Evolutionary conservation across 2,888 invertebrate species (phyloP), one percentile per base, ranked within the genome.

Genomic region (Atrina japonica): DNA sequence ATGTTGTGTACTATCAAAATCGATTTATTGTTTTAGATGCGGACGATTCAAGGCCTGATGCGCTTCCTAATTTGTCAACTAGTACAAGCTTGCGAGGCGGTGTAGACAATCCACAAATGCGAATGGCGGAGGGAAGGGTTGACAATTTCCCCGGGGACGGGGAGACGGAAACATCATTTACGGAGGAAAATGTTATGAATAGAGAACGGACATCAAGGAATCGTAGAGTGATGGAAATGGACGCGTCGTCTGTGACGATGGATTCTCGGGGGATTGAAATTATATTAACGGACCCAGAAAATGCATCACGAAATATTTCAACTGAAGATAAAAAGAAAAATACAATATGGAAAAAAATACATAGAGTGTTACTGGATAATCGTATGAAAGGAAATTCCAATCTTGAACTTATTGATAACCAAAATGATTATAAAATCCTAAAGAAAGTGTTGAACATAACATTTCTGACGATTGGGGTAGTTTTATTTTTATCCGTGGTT

Each of bases 391-490:
- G 78, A 9, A 66, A 69, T 35, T 64, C 72, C 7, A 75, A 85
- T 70, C 70, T 71, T 27, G 77, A 80, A 50, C 60, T 73, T n/a
- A 58, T 80, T 49, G 76, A 77, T 23, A 78, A 82, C 25, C 83
- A 79, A 0, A 81, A 82, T 66, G 81, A 83, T 43, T 78, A 87
- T 73, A 68, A 75, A 9, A 71, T 84, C 16, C 72, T 88, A 41
- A 88, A 87, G 70, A 81, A 83, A 60, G 80, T 86, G 40, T 71
- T 88, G 11, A 88, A 88, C 76, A 83, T 86, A 45, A 76, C 83
- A 21, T 88, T 88, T 68, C 66, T 88, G 21, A 81, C 83, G 7
- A 82, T 86, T 1, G 88, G 88, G 23, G 76, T 85, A 30, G 77
- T 81, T 14, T 73, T 88, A n/a, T 80, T 88, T 43, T 64, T 86